Evolutionary conservation across 2,888 invertebrate genomes (phyloP).

Genomic region (Catocala sponsa): DNA sequence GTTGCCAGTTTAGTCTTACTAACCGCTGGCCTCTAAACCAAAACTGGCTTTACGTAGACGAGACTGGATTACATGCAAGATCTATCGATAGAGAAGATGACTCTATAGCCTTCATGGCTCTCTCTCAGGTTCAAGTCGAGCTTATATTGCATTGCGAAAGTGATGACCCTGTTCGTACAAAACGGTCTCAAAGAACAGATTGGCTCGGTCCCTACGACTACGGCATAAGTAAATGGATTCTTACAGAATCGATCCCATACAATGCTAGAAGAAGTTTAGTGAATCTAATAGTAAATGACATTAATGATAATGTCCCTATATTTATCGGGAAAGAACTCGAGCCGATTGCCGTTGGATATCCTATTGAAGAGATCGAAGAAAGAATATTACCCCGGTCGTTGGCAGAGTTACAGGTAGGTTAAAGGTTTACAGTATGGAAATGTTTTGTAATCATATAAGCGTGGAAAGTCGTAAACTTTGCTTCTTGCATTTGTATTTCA

Average conservation of each 20-base stretch:
- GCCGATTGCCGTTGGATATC: slow-evolving; percentile 82
- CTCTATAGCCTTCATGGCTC: slow-evolving; percentile 79
- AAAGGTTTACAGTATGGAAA: slow-evolving; percentile 50
- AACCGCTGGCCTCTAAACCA: slow-evolving; percentile 78
- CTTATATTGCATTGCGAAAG: slow-evolving; percentile 69
- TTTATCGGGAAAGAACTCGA: slow-evolving; percentile 73
- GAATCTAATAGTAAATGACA: slow-evolving; percentile 84
- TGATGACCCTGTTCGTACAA: slow-evolving; percentile 57
- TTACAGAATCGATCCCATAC: slow-evolving; percentile 73
- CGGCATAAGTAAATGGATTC: slow-evolving; percentile 75
- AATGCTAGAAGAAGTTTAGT: slow-evolving; percentile 76
- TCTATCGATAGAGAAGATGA: slow-evolving; percentile 80
- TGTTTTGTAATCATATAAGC: slow-evolving; percentile 25
- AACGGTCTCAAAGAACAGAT: slow-evolving; percentile 63
- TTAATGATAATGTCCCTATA: slow-evolving; percentile 85
- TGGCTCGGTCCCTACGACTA: slow-evolving; percentile 72
- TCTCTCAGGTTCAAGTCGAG: slow-evolving; percentile 84
- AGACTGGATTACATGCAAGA: slow-evolving; percentile 69
- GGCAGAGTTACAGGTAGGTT: slow-evolving; percentile 77
- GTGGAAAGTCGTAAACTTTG: slow-evolving; percentile 40
- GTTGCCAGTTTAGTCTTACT: slow-evolving; percentile 70
- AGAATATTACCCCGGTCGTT: slow-evolving; percentile 78
- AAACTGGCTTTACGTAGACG: slow-evolving; percentile 77
- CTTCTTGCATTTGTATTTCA: slow-evolving; percentile 31
- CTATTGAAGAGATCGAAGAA: slow-evolving; percentile 70